phyloP scores from a whole-genome alignment of 2,888 invertebrate species.

The Phalangium opilio region DNA sequence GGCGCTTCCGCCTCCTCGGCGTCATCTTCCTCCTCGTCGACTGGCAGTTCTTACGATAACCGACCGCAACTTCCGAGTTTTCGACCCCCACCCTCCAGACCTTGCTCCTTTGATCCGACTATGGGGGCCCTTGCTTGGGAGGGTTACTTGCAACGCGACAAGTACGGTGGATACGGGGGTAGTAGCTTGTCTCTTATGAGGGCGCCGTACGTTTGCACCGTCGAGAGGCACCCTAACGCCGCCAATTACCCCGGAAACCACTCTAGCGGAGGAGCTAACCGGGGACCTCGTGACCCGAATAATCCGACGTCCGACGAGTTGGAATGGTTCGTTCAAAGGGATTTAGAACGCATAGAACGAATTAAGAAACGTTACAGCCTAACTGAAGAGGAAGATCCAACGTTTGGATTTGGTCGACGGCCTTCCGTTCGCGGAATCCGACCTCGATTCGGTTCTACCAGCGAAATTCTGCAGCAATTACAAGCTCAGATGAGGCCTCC shows the following conservation, averaged over 20 bases:
- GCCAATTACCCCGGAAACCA: neutral
- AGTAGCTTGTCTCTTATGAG: neutral
- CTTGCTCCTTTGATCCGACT: neutral
- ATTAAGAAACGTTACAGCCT: constrained; percentile 21
- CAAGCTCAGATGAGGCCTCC: constrained; percentile 45
- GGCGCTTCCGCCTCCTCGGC: neutral
- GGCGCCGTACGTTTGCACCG: neutral
- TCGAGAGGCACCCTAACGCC: neutral
- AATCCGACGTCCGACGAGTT: constrained; percentile 15
- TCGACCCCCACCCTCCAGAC: neutral
- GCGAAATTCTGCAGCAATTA: constrained; percentile 62
- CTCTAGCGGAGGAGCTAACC: neutral
- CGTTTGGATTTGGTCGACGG: constrained; percentile 22
- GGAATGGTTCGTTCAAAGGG: constrained; percentile 20
- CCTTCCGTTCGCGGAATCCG: constrained; percentile 22
- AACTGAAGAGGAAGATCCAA: constrained; percentile 21
- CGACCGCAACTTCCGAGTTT: neutral
- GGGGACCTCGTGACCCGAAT: too few species aligned
- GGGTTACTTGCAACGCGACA: neutral
- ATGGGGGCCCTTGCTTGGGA: neutral
- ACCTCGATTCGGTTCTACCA: constrained; percentile 48
- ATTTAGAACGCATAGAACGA: constrained; percentile 18
- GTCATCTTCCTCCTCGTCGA: neutral
- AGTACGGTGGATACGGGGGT: neutral
- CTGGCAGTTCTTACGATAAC: neutral